Conservation (phyloP, 2,888 invertebrate species). For the Leptinotarsa tumamoca region DNA sequence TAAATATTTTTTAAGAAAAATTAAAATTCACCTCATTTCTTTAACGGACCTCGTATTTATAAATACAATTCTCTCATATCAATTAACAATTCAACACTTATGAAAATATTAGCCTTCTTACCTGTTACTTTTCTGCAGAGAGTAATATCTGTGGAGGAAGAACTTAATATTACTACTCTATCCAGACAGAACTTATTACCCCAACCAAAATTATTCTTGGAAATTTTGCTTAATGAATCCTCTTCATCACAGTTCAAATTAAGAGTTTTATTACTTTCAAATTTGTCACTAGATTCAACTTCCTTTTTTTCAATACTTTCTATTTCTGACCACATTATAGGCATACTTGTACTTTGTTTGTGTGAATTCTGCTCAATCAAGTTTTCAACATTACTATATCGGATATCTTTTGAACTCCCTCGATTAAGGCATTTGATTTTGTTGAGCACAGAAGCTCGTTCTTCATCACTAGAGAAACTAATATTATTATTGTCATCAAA, state of each 20-base stretch:
- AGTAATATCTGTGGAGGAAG: constrained; percentile 39
- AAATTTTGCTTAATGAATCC: no score
- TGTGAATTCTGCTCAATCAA: neutral
- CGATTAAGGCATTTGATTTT: constrained; percentile 10
- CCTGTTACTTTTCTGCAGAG: constrained; percentile 10
- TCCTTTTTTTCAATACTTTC: neutral
- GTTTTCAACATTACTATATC: neutral
- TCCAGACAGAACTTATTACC: constrained; percentile 32
- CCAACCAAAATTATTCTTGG: neutral
- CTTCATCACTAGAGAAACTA: neutral
- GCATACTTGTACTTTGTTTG: neutral
- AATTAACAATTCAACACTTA: no score
- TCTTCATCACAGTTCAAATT: neutral
- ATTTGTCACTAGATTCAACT: neutral
- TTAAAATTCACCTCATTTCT: no score
- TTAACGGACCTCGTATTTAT: no score
- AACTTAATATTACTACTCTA: constrained; percentile 40
- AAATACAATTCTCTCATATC: no score
- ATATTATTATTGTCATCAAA: constrained; percentile 6
- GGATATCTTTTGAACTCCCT: neutral
- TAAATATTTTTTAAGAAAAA: no score
- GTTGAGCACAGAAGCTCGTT: neutral
- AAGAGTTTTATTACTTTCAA: neutral
- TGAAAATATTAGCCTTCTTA: neutral
- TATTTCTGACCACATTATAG: neutral